Percentiles rank a stretch among this genome's conserved stretches.
These are phyloP conservation scores for Diaperis boleti DNA, from an alignment of 2,888 invertebrate genomes.

Conservation along the genomic window DNA sequence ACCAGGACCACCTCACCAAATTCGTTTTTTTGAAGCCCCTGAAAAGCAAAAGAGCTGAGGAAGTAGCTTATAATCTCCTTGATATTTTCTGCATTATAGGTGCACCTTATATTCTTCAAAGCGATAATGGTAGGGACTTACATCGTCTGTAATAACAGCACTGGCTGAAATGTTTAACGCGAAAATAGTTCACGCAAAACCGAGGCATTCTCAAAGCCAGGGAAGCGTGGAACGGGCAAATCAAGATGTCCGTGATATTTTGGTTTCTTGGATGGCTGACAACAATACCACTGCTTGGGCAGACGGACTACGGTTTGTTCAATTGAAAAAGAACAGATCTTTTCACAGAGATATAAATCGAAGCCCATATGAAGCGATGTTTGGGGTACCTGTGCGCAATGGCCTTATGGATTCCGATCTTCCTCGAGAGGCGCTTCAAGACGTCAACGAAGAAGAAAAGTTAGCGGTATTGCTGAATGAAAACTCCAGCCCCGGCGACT, in stretches of 20 bases:
- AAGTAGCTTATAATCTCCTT: conserved; percentile 59
- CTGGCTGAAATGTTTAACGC: conserved; percentile 45
- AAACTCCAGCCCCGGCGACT: too few species aligned
- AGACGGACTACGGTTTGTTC: conserved; percentile 61
- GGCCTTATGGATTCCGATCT: too few species aligned
- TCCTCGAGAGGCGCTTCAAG: too few species aligned
- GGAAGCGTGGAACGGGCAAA: conserved; percentile 59
- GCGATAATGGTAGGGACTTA: conserved; percentile 59
- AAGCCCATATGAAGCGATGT: conserved; percentile 54
- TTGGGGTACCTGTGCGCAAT: too few species aligned
- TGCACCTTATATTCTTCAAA: conserved; percentile 59
- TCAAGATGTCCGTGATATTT: conserved; percentile 61
- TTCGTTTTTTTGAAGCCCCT: conserved; percentile 53
- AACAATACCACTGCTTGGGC: conserved; percentile 61
- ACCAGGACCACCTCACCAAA: conserved; percentile 63
- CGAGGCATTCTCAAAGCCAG: conserved; percentile 57
- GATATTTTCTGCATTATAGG: conserved; percentile 58
- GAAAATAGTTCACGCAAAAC: conserved; percentile 62
- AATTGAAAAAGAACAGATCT: conserved; percentile 63
- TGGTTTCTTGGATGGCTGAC: conserved; percentile 59
- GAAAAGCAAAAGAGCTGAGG: conserved; percentile 56
- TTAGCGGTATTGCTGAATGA: too few species aligned
- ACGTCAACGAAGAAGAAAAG: too few species aligned
- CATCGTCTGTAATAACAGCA: conserved; percentile 52
- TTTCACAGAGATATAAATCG: conserved; percentile 57